phyloP scores from a whole-genome alignment of 2,888 invertebrate species.

The Pycnomerus fuliginosus region DNA sequence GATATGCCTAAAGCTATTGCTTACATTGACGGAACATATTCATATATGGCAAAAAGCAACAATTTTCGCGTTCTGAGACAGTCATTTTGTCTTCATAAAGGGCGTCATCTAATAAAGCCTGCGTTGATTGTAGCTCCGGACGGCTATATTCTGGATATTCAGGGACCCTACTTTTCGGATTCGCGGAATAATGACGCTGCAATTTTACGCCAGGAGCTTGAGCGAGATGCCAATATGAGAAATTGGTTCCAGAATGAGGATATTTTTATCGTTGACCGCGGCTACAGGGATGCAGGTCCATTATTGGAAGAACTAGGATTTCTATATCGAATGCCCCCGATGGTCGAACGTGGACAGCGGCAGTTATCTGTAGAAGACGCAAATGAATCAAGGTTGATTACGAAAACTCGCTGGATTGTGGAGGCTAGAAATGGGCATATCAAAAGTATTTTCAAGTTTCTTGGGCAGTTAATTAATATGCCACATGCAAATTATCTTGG shows the following conservation, averaged over 20 bases:
- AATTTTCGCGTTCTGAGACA: constrained; percentile 2
- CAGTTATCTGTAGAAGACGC: constrained; percentile 3
- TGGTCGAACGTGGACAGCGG: neutral
- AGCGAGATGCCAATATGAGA: neutral
- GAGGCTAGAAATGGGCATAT: constrained; percentile 14
- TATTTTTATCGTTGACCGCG: constrained; percentile 2
- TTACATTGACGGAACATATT: constrained; percentile 2
- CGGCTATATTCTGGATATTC: constrained; percentile 1
- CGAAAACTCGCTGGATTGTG: constrained; percentile 12
- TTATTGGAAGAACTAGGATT: neutral
- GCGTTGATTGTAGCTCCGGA: neutral
- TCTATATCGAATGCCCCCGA: neutral
- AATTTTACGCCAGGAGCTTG: neutral
- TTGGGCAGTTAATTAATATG: neutral
- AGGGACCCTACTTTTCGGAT: constrained; percentile 6
- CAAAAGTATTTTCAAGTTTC: constrained; percentile 1
- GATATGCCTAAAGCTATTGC: neutral
- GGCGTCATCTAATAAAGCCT: constrained; percentile 1
- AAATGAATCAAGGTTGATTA: constrained; percentile 7
- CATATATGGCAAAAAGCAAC: neutral
- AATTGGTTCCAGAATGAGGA: constrained; percentile 2
- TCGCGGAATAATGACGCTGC: constrained; percentile 3
- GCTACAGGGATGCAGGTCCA: constrained; percentile 1
- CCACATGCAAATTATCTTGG: constrained; percentile 1
- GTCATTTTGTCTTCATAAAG: constrained; percentile 6